phyloP scores from a whole-genome alignment of 2,797 vertebrate genomes.

The Hydrophis major region DNA sequence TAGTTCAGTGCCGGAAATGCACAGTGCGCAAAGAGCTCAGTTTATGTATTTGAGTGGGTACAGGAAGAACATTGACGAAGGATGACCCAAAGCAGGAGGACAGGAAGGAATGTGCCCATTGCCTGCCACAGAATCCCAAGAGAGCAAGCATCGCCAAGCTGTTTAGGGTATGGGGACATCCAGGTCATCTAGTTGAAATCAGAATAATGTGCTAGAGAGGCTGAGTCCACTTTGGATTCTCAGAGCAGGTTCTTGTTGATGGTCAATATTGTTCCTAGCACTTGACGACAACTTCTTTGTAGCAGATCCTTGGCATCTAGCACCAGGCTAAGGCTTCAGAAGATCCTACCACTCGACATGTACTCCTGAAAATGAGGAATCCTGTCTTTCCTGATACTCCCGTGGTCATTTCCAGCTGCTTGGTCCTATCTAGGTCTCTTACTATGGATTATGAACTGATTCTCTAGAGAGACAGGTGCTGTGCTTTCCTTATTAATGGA shows the following conservation, averaged over 20 bases:
- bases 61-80: not conserved
- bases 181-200: not conserved
- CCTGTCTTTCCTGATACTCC: not conserved
- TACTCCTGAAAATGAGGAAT: not conserved
- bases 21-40: constrained; percentile 90
- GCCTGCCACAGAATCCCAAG: not conserved
- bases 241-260: not conserved
- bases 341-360: not conserved
- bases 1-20: constrained; percentile 97
- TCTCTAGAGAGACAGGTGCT: not conserved
- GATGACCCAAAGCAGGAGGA: not conserved
- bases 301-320: not conserved
- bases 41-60: constrained; percentile 82
- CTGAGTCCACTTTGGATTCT: not conserved
- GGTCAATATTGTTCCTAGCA: not conserved
- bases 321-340: not conserved
- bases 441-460: not conserved
- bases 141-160: not conserved
- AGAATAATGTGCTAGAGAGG: not conserved
- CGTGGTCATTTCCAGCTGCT: not conserved
- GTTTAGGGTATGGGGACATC: not conserved
- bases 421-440: not conserved
- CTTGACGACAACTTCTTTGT: not conserved
- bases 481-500: not conserved
- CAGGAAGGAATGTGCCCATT: not conserved